Conservation (phyloP, 2,888 invertebrate genomes). For the Leptinotarsa juncta region DNA sequence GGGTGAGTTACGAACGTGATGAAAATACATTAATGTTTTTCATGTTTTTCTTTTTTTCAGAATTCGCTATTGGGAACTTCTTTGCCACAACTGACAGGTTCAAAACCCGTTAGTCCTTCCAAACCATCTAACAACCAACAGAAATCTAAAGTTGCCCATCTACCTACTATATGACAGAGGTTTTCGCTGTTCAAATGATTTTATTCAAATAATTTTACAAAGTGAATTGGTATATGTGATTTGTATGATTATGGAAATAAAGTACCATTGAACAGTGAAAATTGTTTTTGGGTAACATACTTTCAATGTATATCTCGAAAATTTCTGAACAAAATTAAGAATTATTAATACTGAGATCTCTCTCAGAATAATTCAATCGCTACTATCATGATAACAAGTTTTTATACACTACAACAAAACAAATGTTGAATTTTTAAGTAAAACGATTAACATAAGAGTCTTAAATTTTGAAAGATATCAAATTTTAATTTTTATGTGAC, state of each 20-base stretch:
- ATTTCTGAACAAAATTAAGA: no score
- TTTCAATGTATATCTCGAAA: no score
- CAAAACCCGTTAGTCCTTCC: conserved; percentile 68
- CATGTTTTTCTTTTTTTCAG: conserved; percentile 50
- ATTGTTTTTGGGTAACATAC: not conserved
- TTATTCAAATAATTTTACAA: conserved; percentile 26
- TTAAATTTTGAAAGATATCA: no score
- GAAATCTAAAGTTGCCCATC: conserved; percentile 72
- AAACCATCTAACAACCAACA: conserved; percentile 66
- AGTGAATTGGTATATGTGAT: not conserved
- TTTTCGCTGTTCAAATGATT: conserved; percentile 59
- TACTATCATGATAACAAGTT: no score
- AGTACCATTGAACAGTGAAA: not conserved
- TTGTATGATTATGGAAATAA: not conserved
- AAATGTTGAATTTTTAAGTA: no score
- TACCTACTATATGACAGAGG: conserved; percentile 80
- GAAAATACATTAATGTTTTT: not conserved
- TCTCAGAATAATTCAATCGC: no score
- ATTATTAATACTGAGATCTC: no score
- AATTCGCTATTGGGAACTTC: conserved; percentile 72
- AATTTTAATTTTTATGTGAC: no score
- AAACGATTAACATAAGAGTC: no score
- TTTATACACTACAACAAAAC: no score
- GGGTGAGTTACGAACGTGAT: conserved; percentile 64
- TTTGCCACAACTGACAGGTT: conserved; percentile 74